A percentile compares a stretch with the other conserved stretches of the same genome.
phyloP scores from a whole-genome alignment of 2,888 invertebrate genomes.

The Candidula unifasciata region DNA sequence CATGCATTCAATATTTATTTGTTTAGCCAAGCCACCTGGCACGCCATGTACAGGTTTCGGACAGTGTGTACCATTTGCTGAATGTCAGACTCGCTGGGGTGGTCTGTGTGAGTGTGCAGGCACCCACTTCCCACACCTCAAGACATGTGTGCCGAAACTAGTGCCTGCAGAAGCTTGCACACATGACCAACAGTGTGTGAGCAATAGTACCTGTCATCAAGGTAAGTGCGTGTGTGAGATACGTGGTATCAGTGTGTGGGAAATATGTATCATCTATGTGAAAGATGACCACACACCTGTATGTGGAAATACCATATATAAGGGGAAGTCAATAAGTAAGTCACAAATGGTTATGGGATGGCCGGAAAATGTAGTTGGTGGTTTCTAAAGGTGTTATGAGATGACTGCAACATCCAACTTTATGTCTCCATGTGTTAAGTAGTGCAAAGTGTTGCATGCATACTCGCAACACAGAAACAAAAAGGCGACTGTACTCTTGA shows the following conservation, averaged over 20 bases:
- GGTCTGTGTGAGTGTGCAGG: slow-evolving; percentile 47
- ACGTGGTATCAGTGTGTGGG: not conserved
- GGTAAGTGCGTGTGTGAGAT: not conserved
- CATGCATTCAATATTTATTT: not conserved
- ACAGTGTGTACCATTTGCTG: slow-evolving; percentile 44
- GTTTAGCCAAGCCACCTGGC: slow-evolving; percentile 47
- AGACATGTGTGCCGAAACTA: slow-evolving; percentile 34
- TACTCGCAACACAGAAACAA: too few species aligned
- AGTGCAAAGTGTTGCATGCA: too few species aligned
- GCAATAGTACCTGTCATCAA: slow-evolving; percentile 37
- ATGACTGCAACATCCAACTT: too few species aligned
- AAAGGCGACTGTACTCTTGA: too few species aligned
- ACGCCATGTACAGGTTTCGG: slow-evolving; percentile 37
- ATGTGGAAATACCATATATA: not conserved
- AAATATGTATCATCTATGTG: not conserved
- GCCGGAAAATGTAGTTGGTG: too few species aligned
- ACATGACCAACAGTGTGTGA: slow-evolving; percentile 38
- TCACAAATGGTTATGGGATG: too few species aligned
- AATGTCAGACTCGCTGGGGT: slow-evolving; percentile 41
- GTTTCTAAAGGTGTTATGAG: too few species aligned
- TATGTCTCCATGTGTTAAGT: too few species aligned
- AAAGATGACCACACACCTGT: not conserved
- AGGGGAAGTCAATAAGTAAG: too few species aligned
- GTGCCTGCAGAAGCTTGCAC: slow-evolving; percentile 29
- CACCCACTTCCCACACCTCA: slow-evolving; percentile 46